phyloP scores from a whole-genome alignment of 2,113 vertebrate species.

The Microcebus griseorufus region DNA sequence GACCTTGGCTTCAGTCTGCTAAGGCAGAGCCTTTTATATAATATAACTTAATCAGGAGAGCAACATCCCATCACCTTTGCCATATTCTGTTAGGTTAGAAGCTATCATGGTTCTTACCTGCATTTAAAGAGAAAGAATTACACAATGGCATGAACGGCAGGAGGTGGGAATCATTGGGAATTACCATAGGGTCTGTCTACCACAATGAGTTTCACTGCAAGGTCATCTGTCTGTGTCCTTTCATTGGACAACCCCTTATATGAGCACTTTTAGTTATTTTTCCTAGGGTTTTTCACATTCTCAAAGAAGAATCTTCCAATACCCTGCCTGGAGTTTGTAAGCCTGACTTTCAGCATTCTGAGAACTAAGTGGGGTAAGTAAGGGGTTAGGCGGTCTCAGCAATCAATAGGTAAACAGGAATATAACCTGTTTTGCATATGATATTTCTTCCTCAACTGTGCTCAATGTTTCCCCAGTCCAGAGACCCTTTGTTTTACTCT shows the following conservation, averaged over 20 bases:
- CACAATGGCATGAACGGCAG: neutral
- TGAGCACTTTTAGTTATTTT: neutral
- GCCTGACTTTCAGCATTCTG: neutral
- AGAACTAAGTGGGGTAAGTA: neutral
- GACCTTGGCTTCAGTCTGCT: neutral
- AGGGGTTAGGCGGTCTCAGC: neutral
- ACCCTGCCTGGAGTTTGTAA: neutral
- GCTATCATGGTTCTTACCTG: neutral
- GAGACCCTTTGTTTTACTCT: neutral
- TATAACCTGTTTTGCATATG: neutral
- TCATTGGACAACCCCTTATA: neutral
- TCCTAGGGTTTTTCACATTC: neutral
- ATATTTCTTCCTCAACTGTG: neutral
- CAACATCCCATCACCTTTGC: neutral
- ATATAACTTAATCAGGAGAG: neutral
- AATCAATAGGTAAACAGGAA: neutral
- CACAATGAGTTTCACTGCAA: neutral
- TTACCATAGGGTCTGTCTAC: neutral
- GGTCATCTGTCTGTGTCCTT: neutral
- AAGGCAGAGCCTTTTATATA: neutral
- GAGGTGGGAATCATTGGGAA: neutral
- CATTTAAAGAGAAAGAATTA: neutral
- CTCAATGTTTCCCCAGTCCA: neutral
- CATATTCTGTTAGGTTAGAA: slow-evolving; percentile 46
- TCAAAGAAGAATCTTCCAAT: neutral